Base-by-base conservation (phyloP, 1,140 invertebrate genomes). In the Saccostrea echinata region DNA sequence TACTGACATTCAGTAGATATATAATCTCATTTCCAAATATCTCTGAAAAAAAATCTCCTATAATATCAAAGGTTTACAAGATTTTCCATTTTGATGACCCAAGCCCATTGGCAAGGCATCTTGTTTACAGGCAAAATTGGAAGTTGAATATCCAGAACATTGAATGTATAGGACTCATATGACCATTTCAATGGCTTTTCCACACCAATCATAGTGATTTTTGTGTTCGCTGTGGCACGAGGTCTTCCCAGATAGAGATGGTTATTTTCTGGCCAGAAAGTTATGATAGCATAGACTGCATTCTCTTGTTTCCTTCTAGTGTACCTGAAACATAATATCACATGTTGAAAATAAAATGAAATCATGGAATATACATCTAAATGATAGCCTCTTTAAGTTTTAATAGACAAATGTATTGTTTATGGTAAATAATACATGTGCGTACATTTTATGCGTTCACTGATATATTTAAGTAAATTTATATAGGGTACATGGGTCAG, bases 201-300 rank as follows among this genome's bases (percentile, higher is more conserved):
- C 52, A 89, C 89, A 12, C 93, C 94, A 24, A 94, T 84, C 90
- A 94, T 88, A 4, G 90, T 76, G 51, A 94, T 88, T 18, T 27
- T 82, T 1, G 87, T 90, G 30, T 61, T 52, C 12, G 8, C 24
- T 11, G 81, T 84, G 21, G 89, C 9, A 16, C 33, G 33, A 18
- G 89, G 87, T 55, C 61, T 27, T 30, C 57, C 81, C 18, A 90
- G 85, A 81, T 71, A 84, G 24, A 86, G 33, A 16, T 27, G 21
- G 30, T 76, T 83, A n/a, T 80, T 51, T 1, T 80, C 61, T 35
- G 89, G 89, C 89, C 89, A 90, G 4, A 57, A 61, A 33, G 84
- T 80, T 1, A 86, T n/a, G 33, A 90, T 86, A 43, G 87, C 87
- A 86, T 88, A 90, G 80, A 90, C 89, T 35, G 27, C 61, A 6